Conservation (phyloP, 2,888 invertebrate species). For the Erynnis tages region DNA sequence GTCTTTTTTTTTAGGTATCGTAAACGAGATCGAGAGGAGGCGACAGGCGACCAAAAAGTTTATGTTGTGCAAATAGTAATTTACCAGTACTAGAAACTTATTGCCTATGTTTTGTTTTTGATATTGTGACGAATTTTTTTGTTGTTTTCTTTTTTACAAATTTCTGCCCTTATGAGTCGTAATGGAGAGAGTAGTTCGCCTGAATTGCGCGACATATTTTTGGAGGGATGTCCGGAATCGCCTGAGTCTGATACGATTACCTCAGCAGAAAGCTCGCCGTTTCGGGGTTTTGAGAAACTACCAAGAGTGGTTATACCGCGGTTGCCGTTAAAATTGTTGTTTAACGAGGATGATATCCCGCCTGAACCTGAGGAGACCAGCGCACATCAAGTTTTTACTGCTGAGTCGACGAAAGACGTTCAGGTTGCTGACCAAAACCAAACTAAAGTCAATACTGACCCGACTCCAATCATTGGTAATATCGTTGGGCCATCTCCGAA, state of each 20-base stretch:
- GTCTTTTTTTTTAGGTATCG: no score
- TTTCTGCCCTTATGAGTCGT: constrained; percentile 44
- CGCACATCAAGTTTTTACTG: no score
- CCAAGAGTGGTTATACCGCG: constrained; percentile 51
- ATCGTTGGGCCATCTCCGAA: no score
- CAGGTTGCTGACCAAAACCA: no score
- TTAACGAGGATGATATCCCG: constrained; percentile 29
- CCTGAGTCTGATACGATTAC: not conserved
- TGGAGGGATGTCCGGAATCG: constrained; percentile 7
- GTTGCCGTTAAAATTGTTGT: constrained; percentile 51
- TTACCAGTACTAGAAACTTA: no score
- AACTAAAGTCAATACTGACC: no score
- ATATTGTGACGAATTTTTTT: no score
- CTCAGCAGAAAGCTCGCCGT: constrained; percentile 41
- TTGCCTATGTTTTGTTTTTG: constrained; percentile 48
- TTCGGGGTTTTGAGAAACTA: constrained; percentile 52
- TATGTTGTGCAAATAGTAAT: no score
- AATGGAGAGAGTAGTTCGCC: constrained; percentile 44
- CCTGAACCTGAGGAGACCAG: not conserved
- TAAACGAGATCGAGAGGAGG: no score
- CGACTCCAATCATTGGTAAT: no score
- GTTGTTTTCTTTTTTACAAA: constrained; percentile 49
- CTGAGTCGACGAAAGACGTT: no score
- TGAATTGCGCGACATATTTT: not conserved
- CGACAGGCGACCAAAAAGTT: no score